phyloP scores from a whole-genome alignment of 1,140 invertebrate genomes.

The Apis florea region DNA sequence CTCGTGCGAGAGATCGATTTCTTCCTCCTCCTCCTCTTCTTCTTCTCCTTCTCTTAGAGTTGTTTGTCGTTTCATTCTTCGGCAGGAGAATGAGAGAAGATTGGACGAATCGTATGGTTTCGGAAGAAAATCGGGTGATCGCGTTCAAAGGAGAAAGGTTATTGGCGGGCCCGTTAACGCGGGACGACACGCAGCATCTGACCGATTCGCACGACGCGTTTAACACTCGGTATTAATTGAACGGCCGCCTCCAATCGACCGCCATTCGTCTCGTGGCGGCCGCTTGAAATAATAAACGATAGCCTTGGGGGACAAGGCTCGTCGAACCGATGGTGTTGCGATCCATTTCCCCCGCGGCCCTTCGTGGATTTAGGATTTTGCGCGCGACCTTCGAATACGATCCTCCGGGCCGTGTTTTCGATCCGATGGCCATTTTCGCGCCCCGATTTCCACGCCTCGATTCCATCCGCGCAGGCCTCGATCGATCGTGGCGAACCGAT shows the following conservation, averaged over 20 bases:
- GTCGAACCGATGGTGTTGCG: slow-evolving; percentile 18
- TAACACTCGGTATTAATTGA: slow-evolving; percentile 63
- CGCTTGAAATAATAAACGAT: slow-evolving; percentile 61
- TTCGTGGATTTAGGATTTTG: slow-evolving; percentile 18
- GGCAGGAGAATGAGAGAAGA: too few relatives aligned
- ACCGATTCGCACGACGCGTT: slow-evolving; percentile 64
- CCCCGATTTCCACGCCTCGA: neutral
- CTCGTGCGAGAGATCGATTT: slow-evolving; percentile 29
- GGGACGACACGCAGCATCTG: slow-evolving; percentile 62
- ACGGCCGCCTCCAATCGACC: slow-evolving; percentile 48
- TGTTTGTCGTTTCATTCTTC: too few relatives aligned
- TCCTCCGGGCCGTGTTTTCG: neutral
- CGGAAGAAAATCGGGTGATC: slow-evolving; percentile 61
- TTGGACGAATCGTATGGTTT: neutral
- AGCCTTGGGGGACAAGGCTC: slow-evolving; percentile 45
- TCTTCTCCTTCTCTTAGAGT: too few relatives aligned
- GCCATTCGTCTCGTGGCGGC: slow-evolving; percentile 19
- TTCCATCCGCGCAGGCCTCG: too few relatives aligned
- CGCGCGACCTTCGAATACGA: neutral
- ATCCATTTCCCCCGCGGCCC: slow-evolving; percentile 35
- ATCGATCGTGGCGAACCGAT: neutral
- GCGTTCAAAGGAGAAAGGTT: neutral
- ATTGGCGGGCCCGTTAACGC: slow-evolving; percentile 45
- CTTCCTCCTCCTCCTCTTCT: slow-evolving; percentile 6
- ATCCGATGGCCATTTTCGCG: neutral